These are phyloP conservation scores for Toxostoma redivivum DNA, from an alignment of 2,113 vertebrate genomes.

Conservation along the genomic window DNA sequence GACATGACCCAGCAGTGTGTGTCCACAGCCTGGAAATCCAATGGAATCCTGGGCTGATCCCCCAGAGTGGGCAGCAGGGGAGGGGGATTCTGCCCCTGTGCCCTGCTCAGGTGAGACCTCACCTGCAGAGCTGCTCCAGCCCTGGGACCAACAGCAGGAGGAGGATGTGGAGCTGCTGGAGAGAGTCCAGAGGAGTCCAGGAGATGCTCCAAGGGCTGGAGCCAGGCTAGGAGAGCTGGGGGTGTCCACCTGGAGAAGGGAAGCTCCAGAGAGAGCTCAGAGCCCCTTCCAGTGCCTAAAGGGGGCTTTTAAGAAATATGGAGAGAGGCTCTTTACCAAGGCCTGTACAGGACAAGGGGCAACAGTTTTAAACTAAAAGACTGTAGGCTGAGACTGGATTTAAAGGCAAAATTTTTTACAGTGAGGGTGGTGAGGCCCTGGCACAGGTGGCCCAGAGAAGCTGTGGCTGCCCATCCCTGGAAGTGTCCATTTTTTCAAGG, in stretches of 20 bases:
- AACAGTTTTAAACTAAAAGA: background rate
- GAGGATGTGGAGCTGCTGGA: accelerated
- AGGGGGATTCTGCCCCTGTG: background rate
- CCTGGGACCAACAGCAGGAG: accelerated
- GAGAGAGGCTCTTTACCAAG: background rate
- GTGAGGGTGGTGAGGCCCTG: accelerated
- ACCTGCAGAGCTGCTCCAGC: background rate
- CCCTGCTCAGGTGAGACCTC: accelerated
- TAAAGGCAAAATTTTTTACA: accelerated
- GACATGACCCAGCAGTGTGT: accelerated
- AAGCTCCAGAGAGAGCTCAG: background rate
- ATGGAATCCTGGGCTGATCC: accelerated
- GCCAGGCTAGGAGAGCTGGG: background rate
- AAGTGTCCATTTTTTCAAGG: background rate
- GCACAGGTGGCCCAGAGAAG: background rate
- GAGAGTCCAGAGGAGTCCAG: accelerated
- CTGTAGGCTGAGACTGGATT: accelerated
- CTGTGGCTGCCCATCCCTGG: background rate
- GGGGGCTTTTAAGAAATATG: background rate
- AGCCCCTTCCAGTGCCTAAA: accelerated
- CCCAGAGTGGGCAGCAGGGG: accelerated
- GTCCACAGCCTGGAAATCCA: background rate
- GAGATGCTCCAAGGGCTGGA: accelerated
- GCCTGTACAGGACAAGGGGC: background rate
- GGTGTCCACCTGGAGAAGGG: background rate